A percentile compares a stretch with the other conserved stretches of the same genome.
phyloP scores from a whole-genome alignment of 2,888 invertebrate species.

The Lasioglossum oenotherae region DNA sequence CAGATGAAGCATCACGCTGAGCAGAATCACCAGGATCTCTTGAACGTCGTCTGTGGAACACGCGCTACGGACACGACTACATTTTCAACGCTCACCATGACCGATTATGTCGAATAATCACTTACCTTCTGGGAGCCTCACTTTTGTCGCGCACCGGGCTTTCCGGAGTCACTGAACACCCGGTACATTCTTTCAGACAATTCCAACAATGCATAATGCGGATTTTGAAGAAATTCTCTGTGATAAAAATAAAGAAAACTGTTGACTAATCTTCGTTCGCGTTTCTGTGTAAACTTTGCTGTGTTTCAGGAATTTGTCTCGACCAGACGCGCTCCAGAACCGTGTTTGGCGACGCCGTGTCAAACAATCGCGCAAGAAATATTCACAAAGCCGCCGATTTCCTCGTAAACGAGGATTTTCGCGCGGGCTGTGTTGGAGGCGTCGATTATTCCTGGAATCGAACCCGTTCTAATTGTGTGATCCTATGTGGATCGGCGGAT shows the following conservation, averaged over 20 bases:
- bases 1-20: slow-evolving; percentile 44
- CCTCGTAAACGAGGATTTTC: slow-evolving; percentile 1
- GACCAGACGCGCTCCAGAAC: neutral
- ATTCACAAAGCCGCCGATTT: neutral
- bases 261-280: no score
- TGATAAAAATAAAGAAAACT: no score
- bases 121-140: slow-evolving; percentile 33
- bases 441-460: slow-evolving; percentile 37
- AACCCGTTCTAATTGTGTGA: slow-evolving; percentile 52
- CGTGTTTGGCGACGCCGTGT: neutral
- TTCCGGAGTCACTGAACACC: slow-evolving; percentile 13
- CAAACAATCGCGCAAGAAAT: neutral
- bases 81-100: slow-evolving; percentile 49
- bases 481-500: slow-evolving; percentile 53
- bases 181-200: neutral
- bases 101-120: slow-evolving; percentile 72
- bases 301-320: no score
- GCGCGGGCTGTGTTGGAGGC: neutral
- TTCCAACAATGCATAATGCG: neutral
- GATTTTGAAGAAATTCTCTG: no score
- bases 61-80: slow-evolving; percentile 42
- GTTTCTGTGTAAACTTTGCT: no score
- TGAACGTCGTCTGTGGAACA: slow-evolving; percentile 42
- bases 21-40: slow-evolving; percentile 38
- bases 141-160: slow-evolving; percentile 15